phyloP scores from a whole-genome alignment of 92 coral and sea anemone genomes.

The Heteractis magnifica region DNA sequence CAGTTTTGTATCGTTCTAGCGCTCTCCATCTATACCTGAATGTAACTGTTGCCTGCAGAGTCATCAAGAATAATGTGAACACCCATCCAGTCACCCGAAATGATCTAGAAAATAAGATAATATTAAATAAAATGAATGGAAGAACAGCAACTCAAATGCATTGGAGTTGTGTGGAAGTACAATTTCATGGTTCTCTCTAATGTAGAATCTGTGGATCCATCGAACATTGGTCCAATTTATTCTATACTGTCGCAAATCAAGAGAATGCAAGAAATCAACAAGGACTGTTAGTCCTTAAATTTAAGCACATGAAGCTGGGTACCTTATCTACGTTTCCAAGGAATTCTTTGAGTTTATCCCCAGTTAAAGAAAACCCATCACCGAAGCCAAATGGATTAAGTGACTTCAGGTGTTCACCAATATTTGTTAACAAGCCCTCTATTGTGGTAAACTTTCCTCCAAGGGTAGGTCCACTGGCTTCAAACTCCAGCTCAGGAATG shows the following conservation, averaged over 20 bases:
- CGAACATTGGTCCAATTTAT: too few relatives aligned
- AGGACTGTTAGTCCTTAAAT: too few relatives aligned
- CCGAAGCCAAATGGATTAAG: constrained; percentile 87
- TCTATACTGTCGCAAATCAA: too few relatives aligned
- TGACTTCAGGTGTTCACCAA: constrained; percentile 67
- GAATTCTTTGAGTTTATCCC: constrained; percentile 32
- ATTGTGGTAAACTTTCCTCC: constrained; percentile 93
- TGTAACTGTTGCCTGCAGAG: constrained; percentile 95
- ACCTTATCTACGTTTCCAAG: constrained; percentile 68
- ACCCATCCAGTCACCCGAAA: constrained; percentile 59
- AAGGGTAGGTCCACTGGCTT: constrained; percentile 59
- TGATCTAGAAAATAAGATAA: constrained; percentile 42
- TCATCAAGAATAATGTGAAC: constrained; percentile 85
- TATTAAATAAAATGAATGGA: neutral
- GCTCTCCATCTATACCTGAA: constrained; percentile 66
- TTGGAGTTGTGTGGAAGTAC: neutral
- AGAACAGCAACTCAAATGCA: neutral
- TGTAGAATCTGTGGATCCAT: too few relatives aligned
- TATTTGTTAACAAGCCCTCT: constrained; percentile 77
- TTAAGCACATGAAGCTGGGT: neutral
- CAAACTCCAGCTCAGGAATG: constrained; percentile 81
- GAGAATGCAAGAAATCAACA: too few relatives aligned
- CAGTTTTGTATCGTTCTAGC: neutral
- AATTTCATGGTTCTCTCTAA: too few relatives aligned
- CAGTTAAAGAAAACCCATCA: constrained; percentile 63